Evolutionary conservation across 2,113 vertebrate species (phyloP), one percentile per base, ranked within the genome.

Genomic region (Fregata magnificens): DNA sequence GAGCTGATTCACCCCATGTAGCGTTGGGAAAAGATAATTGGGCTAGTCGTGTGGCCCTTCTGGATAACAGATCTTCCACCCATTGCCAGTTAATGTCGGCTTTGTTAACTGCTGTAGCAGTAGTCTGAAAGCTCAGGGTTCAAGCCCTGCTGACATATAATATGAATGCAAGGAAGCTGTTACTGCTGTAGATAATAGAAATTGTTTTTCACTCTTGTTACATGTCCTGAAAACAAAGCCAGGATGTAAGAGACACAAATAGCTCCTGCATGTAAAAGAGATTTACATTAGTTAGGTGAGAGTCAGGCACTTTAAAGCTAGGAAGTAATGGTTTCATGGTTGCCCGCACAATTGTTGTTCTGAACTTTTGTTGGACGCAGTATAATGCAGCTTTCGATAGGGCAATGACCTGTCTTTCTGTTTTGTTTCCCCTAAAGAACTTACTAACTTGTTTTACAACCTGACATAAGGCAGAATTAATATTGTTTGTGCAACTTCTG

Each of bases 81-180:
- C 10, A 0, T 45, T 66, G 53, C 36, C 44, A 38, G 1, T 36
- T 61, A 59, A 18, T 17, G 38, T 47, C 2, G 4, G 9, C 45
- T 81, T 38, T 58, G 29, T 70, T 69, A 90, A 53, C 72, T 66
- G 62, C 93, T 73, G 7, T 62, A 85, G 73, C 62, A 65, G 42
- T 66, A 45, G 31, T 44, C 36, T 6, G 5, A 17, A 79, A 65
- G 66, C 82, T 84, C 91, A 94, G 69, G 44, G 34, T 82, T 92
- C 72, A 74, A 74, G 81, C 79, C 61, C 65, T 95, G 66, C 70
- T 84, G 72, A 79, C 62, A 58, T 56, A 3, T 0, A 63, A 16
- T n/a, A 61, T 96, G 91, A 95, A 93, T 96, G 78, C 81, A 87
- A 97, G 95, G 91, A 97, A 97, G 74, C 86, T 80, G 16, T 91